Evolutionary conservation across 1,140 invertebrate species (phyloP), one percentile per base, ranked within the genome.

Genomic region (Heliothis subflexa): DNA sequence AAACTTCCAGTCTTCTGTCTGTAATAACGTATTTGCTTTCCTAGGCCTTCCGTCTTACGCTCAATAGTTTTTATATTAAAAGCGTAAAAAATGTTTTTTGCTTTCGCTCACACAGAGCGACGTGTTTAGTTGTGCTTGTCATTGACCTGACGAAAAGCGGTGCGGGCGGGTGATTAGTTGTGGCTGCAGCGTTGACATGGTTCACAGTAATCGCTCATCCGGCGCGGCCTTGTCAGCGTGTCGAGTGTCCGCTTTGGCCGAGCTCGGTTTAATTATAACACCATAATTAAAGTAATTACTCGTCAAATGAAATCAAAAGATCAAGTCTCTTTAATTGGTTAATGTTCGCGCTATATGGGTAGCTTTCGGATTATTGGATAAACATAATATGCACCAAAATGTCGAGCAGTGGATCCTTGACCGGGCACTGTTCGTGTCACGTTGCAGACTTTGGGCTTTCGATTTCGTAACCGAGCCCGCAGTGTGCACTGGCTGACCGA

Each of bases 191-290:
- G 86, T 85, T 90, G 89, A 91, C 91, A 91, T 85, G 88, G 87
- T 88, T 91, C 88, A 86, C 88, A 88, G 88, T 88, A 86, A 90
- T 89, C 88, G 86, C 84, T 90, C 89, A 89, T 92, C 91, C 90
- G 87, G 80, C 84, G 84, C 83, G 88, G 85, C 92, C 90, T 92
- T 91, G 89, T 81, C 83, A 75, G 64, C 55, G 78, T 28, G 50
- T n/a, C 57, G 47, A 47, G 62, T 18, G 64, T 40, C 75, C 66
- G 50, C 33, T 79, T 45, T 76, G 25, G 4, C 40, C 28, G 73
- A 68, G 18, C 59, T 47, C 25, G n/a, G 45, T 55, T 55, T 73
- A 49, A 18, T 55, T 40, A 61, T 50, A 47, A 54, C 45, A 50
- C 28, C n/a, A 28, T 47, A 14, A 75, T 73, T 25, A 61, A 61